phyloP scores from a whole-genome alignment of 1,140 invertebrate genomes.

The Dinoponera quadriceps region DNA sequence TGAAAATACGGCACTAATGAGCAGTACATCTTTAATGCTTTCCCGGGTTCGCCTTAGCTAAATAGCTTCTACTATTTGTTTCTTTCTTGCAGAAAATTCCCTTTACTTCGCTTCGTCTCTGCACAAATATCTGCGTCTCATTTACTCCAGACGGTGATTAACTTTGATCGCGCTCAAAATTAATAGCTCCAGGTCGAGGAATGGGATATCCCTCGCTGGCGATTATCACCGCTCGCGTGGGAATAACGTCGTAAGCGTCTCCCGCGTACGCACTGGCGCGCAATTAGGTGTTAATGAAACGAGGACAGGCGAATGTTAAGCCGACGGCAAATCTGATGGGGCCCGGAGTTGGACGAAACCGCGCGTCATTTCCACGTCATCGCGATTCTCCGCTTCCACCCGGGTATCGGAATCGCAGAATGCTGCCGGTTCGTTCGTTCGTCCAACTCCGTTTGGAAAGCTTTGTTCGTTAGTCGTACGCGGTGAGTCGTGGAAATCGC shows the following conservation, averaged over 20 bases:
- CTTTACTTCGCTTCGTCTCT: neutral
- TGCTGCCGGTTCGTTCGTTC: neutral
- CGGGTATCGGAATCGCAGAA: neutral
- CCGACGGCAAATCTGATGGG: constrained; percentile 3
- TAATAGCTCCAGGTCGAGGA: neutral
- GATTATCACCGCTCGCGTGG: constrained; percentile 10
- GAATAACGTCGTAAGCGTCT: neutral
- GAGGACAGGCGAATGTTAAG: constrained; percentile 11
- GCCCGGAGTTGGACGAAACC: constrained; percentile 37
- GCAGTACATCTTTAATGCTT: no score
- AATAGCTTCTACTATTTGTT: no score
- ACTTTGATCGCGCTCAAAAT: constrained; percentile 16
- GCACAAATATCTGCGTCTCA: neutral
- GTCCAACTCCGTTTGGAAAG: constrained; percentile 58
- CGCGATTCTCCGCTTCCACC: no score
- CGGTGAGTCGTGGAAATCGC: constrained; percentile 54
- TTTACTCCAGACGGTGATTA: neutral
- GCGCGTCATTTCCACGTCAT: neutral
- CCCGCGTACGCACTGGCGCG: constrained; percentile 21
- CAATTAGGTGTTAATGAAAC: constrained; percentile 24
- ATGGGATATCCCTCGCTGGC: constrained; percentile 8
- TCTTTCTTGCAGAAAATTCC: no score
- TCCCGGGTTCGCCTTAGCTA: no score
- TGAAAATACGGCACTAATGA: no score
- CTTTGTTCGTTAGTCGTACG: constrained; percentile 50